Base-by-base conservation (phyloP, 2,888 invertebrate species). In the Tetropium fuscum region DNA sequence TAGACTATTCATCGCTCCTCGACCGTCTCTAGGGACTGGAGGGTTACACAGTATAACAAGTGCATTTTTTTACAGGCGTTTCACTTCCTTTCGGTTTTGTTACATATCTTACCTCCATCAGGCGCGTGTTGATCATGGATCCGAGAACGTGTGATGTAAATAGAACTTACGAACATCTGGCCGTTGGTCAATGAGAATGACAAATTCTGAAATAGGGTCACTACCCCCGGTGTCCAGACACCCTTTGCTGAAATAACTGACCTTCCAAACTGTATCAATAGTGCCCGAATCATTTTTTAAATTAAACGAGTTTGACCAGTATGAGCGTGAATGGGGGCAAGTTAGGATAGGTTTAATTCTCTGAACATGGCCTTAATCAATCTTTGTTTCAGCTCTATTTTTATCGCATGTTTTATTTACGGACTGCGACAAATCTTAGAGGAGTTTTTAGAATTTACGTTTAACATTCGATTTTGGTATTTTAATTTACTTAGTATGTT, bases 171-270 rank as follows among this genome's bases (percentile, higher is more conserved):
- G 41, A 64, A 49, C 64, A 64, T 64, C 64, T 64, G 64, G 58
- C 47, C 59, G 53, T 34, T 64, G 64, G 64, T 64, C 64, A 61
- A 64, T 54, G 30, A 16, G 54, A 54, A 56, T 40, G 53, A 34
- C 34, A 27, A 45, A 56, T 55, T 47, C 45, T 25, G 36, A 53
- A 62, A 62, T 58, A 47, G 57, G 64, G 61, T 62, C 61, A n/a
- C 59, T 48, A 53, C 34, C 58, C 53, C 48, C 53, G 13, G 7
- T 32, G 56, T 58, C 53, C 53, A 51, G 60, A 61, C 63, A 57
- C 66, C 63, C 66, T 59, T 61, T 49, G 49, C 41, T 57, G 45
- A 36, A 47, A 54, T 64, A 60, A 67, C 67, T 65, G 65, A 65
- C 65, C 65, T 63, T 65, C 60, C 7, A 58, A 61, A 64, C 49